Evolutionary conservation across 2,888 invertebrate genomes (phyloP).

Genomic region (Pristionchus exspectatus): DNA sequence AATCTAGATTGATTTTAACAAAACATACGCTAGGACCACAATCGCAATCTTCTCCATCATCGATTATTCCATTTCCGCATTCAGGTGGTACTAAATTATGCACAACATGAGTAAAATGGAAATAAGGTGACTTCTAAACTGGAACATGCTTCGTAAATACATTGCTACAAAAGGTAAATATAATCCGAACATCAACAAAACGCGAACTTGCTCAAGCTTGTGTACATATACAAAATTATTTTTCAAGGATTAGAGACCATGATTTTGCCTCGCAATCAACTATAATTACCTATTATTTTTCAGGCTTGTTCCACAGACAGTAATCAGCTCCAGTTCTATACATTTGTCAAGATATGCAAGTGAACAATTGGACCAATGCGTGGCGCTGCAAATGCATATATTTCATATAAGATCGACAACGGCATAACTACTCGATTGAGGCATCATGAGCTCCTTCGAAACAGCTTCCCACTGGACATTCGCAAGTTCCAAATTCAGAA

Average conservation of each 20-base stretch:
- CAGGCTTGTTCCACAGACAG: background rate
- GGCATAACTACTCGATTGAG: background rate
- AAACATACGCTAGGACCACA: background rate
- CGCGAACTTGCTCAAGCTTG: too few relatives aligned
- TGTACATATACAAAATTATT: too few relatives aligned
- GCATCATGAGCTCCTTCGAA: background rate
- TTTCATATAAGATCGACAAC: background rate
- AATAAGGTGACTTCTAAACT: too few relatives aligned
- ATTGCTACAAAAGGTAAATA: too few relatives aligned
- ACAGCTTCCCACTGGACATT: background rate
- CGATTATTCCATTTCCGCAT: constrained; percentile 18
- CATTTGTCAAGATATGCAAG: background rate
- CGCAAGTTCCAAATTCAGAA: background rate
- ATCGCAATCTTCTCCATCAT: constrained; percentile 25
- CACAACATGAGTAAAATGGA: background rate
- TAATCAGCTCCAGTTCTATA: background rate
- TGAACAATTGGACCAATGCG: background rate
- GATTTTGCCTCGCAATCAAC: background rate
- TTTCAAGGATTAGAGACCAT: too few relatives aligned
- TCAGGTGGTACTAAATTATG: background rate
- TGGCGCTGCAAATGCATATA: background rate
- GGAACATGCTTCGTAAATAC: too few relatives aligned
- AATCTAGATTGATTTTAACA: too few relatives aligned
- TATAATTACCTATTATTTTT: background rate
- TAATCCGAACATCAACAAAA: too few relatives aligned